Evolutionary conservation across 2,888 invertebrate species (phyloP).

Genomic region (Tenodera sinensis): DNA sequence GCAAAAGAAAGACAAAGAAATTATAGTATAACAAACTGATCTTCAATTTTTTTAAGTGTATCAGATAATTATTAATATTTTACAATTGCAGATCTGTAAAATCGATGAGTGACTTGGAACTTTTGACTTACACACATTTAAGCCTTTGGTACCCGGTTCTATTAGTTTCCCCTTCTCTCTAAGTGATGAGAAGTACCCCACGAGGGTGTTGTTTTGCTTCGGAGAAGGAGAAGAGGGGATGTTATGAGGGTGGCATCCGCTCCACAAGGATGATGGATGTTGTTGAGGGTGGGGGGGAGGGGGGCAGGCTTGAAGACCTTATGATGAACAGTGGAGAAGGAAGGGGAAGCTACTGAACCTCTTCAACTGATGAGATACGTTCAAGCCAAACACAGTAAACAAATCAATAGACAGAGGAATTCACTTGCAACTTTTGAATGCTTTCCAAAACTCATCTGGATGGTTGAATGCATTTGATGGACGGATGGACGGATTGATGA

Average conservation of each 20-base stretch:
- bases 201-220: not conserved
- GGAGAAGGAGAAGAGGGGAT: not conserved
- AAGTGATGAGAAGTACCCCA: not conserved
- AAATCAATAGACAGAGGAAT: not conserved
- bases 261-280: not conserved
- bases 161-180: not conserved
- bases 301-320: not conserved
- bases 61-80: no score
- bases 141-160: not conserved
- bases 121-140: not conserved
- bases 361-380: not conserved
- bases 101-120: no score
- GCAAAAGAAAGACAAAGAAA: no score
- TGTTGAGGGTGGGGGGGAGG: not conserved
- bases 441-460: not conserved
- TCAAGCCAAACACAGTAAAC: not conserved
- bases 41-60: no score
- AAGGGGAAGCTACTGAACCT: not conserved
- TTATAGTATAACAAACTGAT: no score
- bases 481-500: not conserved
- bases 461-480: no score
- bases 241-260: not conserved
- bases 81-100: no score
- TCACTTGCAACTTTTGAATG: not conserved
- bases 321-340: not conserved